Conservation (phyloP, 2,797 vertebrate genomes). For the Chelon auratus region DNA sequence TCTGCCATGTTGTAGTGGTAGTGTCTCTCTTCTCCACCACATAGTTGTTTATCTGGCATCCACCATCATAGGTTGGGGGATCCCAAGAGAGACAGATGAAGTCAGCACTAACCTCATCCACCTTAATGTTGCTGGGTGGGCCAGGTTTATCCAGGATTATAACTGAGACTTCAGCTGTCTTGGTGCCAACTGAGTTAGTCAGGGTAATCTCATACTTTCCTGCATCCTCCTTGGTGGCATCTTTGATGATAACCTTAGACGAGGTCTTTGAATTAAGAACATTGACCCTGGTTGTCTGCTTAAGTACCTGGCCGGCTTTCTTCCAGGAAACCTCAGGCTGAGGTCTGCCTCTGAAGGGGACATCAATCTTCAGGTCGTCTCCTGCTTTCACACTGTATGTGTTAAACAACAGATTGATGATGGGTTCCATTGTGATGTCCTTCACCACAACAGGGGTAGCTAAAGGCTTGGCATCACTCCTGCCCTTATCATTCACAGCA, state of each 20-base stretch:
- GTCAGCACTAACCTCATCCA: constrained; percentile 96
- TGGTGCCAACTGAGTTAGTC: constrained; percentile 89
- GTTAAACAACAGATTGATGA: constrained; percentile 90
- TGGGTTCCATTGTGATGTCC: constrained; percentile 93
- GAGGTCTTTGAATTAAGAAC: constrained; percentile 90
- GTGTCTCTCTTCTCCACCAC: constrained; percentile 98
- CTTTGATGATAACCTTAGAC: constrained; percentile 92
- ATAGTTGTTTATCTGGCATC: constrained; percentile 99
- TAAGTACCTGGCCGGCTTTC: constrained; percentile 92
- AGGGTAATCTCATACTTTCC: constrained; percentile 94
- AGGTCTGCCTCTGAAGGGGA: constrained; percentile 94
- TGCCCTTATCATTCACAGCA: constrained; percentile 98
- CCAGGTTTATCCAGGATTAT: constrained; percentile 96
- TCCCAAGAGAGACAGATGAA: constrained; percentile 94
- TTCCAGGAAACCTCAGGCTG: constrained; percentile 92
- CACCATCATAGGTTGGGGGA: constrained; percentile 93
- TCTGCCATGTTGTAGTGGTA: constrained; percentile 93
- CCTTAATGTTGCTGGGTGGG: constrained; percentile 89
- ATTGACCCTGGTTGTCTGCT: constrained; percentile 96
- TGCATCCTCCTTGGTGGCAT: constrained; percentile 93
- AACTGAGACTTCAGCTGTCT: constrained; percentile 87
- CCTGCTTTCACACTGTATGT: constrained; percentile 95
- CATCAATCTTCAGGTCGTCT: constrained; percentile 95
- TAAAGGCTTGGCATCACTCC: constrained; percentile 93
- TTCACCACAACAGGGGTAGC: constrained; percentile 91